Percentiles rank a stretch among this genome's conserved stretches.
phyloP scores from a whole-genome alignment of 1,140 invertebrate species.

The Rhyacophila brunnea region DNA sequence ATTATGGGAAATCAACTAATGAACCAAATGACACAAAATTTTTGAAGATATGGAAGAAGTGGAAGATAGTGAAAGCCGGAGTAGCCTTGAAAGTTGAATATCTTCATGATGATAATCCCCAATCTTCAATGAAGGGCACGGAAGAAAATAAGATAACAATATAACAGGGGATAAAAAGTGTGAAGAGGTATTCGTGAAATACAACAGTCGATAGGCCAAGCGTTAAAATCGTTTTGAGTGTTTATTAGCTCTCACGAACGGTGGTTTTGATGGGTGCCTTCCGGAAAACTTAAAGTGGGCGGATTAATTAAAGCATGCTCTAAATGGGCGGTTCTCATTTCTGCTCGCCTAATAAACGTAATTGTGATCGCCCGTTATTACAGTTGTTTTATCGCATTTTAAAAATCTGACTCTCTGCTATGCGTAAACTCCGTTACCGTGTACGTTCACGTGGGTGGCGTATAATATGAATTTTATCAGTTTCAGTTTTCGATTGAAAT shows the following conservation, averaged over 20 bases:
- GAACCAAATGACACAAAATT: too few relatives aligned
- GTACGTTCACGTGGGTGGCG: too few relatives aligned
- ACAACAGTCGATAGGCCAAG: too few relatives aligned
- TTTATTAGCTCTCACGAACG: slow-evolving; percentile 5
- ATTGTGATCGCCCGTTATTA: slow-evolving; percentile 28
- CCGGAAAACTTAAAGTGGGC: slow-evolving; percentile 24
- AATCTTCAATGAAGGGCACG: too few relatives aligned
- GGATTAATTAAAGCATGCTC: slow-evolving; percentile 25
- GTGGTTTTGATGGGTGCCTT: slow-evolving; percentile 11
- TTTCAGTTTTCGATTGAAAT: too few relatives aligned
- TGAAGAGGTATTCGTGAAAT: background rate
- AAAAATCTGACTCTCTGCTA: slow-evolving; percentile 26
- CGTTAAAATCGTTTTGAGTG: slow-evolving; percentile 3
- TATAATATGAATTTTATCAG: too few relatives aligned
- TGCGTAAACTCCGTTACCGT: background rate
- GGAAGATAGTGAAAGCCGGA: too few relatives aligned
- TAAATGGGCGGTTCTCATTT: slow-evolving; percentile 18
- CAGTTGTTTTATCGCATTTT: slow-evolving; percentile 29
- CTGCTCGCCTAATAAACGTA: slow-evolving; percentile 26
- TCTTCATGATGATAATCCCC: too few relatives aligned
- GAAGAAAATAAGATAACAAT: slow-evolving; percentile 1
- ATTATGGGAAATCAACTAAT: too few relatives aligned
- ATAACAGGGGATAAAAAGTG: slow-evolving; percentile 7
- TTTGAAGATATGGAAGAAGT: too few relatives aligned
- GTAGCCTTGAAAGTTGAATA: too few relatives aligned